These are phyloP conservation scores for Platycercus adscitus DNA, from an alignment of 2,113 vertebrate species.

Conservation along the genomic window DNA sequence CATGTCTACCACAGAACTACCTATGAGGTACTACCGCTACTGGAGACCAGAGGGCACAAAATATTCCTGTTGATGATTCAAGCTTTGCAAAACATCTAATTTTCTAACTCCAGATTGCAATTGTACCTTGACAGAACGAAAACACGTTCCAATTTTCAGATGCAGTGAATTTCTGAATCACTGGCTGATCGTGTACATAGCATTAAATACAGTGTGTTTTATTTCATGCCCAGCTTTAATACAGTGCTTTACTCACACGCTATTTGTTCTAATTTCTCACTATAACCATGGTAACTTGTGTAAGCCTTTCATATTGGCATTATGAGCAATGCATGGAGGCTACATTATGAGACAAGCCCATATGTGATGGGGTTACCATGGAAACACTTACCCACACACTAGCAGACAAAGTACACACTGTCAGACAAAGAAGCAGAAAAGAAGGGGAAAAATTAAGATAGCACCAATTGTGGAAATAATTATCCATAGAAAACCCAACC, in stretches of 20 bases:
- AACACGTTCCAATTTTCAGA: neutral
- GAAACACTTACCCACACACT: conserved; percentile 78
- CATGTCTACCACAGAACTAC: conserved; percentile 26
- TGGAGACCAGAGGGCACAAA: conserved; percentile 48
- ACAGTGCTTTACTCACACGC: neutral
- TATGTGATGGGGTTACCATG: conserved; percentile 78
- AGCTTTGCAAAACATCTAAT: neutral
- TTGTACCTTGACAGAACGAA: neutral
- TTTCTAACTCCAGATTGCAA: neutral
- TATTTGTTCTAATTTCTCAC: conserved; percentile 65
- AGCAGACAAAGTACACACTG: conserved; percentile 74
- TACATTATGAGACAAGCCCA: conserved; percentile 72
- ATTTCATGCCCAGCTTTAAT: conserved; percentile 59
- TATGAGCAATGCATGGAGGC: conserved; percentile 76
- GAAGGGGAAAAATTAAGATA: conserved; percentile 66
- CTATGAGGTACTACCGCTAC: conserved; percentile 34
- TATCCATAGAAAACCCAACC: conserved; percentile 46
- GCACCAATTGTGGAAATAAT: conserved; percentile 9
- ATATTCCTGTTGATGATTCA: neutral
- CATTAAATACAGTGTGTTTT: neutral
- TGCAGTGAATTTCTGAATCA: neutral
- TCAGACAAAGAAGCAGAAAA: conserved; percentile 73
- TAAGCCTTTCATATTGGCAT: conserved; percentile 73
- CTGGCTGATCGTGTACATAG: neutral
- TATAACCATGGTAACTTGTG: conserved; percentile 76